phyloP scores from a whole-genome alignment of 2,888 invertebrate species.

The Hyalella azteca region DNA sequence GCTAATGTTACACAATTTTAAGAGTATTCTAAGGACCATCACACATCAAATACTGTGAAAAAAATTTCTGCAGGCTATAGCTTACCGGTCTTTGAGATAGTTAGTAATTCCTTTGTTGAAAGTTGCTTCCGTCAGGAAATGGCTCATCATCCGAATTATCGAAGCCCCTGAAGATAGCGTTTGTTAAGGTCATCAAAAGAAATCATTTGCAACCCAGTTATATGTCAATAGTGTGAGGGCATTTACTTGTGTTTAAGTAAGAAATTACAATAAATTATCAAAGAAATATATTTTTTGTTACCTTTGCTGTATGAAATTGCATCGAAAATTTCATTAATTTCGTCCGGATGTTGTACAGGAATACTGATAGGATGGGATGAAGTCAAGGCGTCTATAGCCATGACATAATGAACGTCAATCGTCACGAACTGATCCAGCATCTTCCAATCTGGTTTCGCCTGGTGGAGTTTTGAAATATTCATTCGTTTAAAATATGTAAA shows the following conservation, averaged over 20 bases:
- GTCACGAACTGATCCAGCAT: constrained; percentile 80
- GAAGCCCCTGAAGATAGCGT: constrained; percentile 81
- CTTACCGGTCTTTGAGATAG: constrained; percentile 69
- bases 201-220: too few relatives aligned
- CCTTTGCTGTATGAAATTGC: constrained; percentile 90
- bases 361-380: constrained; percentile 86
- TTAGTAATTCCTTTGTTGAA: constrained; percentile 75
- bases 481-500: too few relatives aligned
- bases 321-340: constrained; percentile 87
- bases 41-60: too few relatives aligned
- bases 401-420: constrained; percentile 78
- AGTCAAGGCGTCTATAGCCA: constrained; percentile 78
- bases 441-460: constrained; percentile 74
- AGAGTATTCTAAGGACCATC: too few relatives aligned
- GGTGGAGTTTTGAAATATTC: too few relatives aligned
- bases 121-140: constrained; percentile 79
- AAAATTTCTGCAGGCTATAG: too few relatives aligned
- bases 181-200: too few relatives aligned
- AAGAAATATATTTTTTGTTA: constrained; percentile 60
- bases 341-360: constrained; percentile 83
- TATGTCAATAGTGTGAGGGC: too few relatives aligned
- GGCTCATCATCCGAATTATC: constrained; percentile 89
- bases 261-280: background rate
- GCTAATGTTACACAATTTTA: too few relatives aligned
- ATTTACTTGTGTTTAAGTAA: too few relatives aligned